Conservation (phyloP, 2,113 vertebrate species). For the Papio anubis region DNA sequence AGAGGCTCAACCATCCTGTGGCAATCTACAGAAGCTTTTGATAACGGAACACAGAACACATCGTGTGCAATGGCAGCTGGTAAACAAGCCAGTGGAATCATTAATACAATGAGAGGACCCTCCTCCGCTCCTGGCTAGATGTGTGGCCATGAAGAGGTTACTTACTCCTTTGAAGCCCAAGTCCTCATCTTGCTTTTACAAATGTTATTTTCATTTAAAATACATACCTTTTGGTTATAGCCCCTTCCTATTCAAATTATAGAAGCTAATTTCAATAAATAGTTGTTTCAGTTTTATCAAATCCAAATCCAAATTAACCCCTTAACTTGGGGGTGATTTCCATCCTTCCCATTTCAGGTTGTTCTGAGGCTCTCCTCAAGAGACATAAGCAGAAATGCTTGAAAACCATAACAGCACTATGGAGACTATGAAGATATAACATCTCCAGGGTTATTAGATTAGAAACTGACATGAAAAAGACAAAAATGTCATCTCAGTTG, state of each 20-base stretch:
- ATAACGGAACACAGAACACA: neutral
- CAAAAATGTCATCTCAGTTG: neutral
- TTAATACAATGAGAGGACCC: neutral
- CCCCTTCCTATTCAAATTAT: neutral
- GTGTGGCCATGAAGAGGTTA: neutral
- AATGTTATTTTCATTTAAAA: neutral
- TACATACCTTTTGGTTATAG: neutral
- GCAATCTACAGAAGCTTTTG: neutral
- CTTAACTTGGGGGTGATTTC: neutral
- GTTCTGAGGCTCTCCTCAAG: neutral
- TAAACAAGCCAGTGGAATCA: neutral
- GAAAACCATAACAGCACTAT: neutral
- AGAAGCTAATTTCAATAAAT: neutral
- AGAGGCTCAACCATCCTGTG: neutral
- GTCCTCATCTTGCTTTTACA: neutral
- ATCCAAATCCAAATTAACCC: neutral
- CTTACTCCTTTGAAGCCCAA: neutral
- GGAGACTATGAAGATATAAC: neutral
- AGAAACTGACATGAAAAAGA: neutral
- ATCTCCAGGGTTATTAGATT: neutral
- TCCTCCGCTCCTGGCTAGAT: neutral
- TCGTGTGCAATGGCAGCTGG: neutral
- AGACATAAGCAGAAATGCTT: neutral
- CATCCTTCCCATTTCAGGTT: neutral
- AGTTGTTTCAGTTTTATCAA: neutral